A percentile compares a stretch with the other conserved stretches of the same genome.
These are phyloP conservation scores for Euzetes globulus DNA, from an alignment of 2,888 invertebrate species.

Conservation along the genomic window DNA sequence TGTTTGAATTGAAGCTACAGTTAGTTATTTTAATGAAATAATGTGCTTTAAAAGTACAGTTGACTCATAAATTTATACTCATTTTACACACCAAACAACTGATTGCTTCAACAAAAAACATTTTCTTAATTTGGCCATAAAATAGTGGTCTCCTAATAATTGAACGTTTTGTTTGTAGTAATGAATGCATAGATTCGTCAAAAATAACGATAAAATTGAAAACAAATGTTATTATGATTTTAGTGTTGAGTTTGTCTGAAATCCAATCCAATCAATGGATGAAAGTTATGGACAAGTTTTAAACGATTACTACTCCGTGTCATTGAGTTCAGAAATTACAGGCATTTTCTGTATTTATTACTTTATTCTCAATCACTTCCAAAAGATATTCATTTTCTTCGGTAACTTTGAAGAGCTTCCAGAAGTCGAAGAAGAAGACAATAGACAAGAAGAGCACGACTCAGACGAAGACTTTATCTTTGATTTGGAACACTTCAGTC, in stretches of 20 bases:
- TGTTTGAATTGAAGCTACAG: not conserved
- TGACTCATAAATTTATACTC: too few species aligned
- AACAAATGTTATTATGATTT: not conserved
- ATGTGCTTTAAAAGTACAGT: too few species aligned
- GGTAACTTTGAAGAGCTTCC: not conserved
- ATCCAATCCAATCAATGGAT: not conserved
- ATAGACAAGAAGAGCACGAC: not conserved
- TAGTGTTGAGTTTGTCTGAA: not conserved
- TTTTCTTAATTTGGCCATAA: too few species aligned
- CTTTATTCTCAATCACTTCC: not conserved
- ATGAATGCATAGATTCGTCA: too few species aligned
- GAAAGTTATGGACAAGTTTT: not conserved
- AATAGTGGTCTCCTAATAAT: too few species aligned
- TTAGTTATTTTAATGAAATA: not conserved
- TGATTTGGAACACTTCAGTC: conserved; percentile 11
- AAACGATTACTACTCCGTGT: not conserved
- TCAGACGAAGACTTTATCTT: not conserved
- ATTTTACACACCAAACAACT: too few species aligned
- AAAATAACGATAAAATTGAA: too few species aligned
- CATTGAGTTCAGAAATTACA: conserved; percentile 5
- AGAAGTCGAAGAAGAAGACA: not conserved
- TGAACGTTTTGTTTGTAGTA: too few species aligned
- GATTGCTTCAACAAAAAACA: too few species aligned
- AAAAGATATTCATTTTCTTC: not conserved
- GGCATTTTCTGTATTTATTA: not conserved